A percentile compares a stretch with the other conserved stretches of the same genome.
Conservation (phyloP, 2,888 invertebrate genomes). For the Linhomoeus sp. region DNA sequence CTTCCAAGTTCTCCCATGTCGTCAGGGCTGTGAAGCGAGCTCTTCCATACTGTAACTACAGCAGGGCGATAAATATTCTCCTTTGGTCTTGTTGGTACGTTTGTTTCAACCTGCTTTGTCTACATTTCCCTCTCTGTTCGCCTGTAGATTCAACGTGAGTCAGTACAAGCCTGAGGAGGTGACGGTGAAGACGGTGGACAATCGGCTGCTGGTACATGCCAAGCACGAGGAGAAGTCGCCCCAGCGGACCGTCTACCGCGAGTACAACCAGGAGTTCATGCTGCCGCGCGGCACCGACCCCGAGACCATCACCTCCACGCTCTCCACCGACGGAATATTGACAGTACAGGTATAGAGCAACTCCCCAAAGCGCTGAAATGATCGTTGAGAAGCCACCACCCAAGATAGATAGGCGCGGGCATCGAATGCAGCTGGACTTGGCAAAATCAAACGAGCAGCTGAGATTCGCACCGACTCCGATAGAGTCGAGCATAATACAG, state of each 20-base stretch:
- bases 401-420: too few relatives aligned
- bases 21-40: too few relatives aligned
- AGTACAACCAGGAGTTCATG: constrained; percentile 83
- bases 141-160: constrained; percentile 61
- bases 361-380: too few relatives aligned
- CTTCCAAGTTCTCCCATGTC: too few relatives aligned
- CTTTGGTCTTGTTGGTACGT: too few relatives aligned
- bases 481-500: too few relatives aligned
- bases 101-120: background rate
- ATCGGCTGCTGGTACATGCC: constrained; percentile 65
- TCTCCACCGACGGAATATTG: constrained; percentile 85
- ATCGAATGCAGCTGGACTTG: too few relatives aligned
- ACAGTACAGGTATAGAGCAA: constrained; percentile 94
- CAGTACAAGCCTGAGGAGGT: constrained; percentile 78
- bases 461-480: too few relatives aligned
- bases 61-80: too few relatives aligned
- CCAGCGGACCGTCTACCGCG: constrained; percentile 85
- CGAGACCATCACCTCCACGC: constrained; percentile 78
- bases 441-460: too few relatives aligned
- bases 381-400: too few relatives aligned
- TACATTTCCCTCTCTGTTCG: background rate
- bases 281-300: constrained; percentile 90
- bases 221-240: constrained; percentile 95
- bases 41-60: too few relatives aligned
- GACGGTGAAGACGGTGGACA: constrained; percentile 91